Conservation (phyloP, 2,113 vertebrate species). For the Collichthys lucidus region DNA sequence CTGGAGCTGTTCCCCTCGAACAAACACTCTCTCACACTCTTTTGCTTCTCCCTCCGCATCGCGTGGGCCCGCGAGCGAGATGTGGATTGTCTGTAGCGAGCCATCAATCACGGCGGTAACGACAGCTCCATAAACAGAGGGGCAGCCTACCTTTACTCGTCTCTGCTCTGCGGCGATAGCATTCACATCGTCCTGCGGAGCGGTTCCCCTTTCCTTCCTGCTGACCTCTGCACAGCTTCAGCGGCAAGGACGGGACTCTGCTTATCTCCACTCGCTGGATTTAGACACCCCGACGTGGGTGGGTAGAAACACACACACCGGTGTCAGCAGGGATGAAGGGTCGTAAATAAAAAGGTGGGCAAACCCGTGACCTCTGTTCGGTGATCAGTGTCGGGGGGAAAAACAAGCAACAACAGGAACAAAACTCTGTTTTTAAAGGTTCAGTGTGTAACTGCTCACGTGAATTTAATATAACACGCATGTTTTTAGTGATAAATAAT, state of each 20-base stretch:
- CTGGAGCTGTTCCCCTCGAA: background rate
- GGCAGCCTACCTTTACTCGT: constrained; percentile 36
- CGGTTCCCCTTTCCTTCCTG: constrained; percentile 75
- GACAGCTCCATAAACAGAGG: constrained; percentile 70
- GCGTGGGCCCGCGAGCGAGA: constrained; percentile 33
- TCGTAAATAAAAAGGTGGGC: constrained; percentile 41
- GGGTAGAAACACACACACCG: constrained; percentile 33
- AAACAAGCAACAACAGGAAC: constrained; percentile 8
- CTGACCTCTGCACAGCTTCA: constrained; percentile 60
- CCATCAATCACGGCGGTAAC: constrained; percentile 68
- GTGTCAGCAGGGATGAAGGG: constrained; percentile 32
- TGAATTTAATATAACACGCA: too few relatives aligned
- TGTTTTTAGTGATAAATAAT: too few relatives aligned
- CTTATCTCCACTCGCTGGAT: constrained; percentile 66
- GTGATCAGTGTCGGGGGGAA: constrained; percentile 1
- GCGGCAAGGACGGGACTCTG: constrained; percentile 57
- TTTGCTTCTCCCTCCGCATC: background rate
- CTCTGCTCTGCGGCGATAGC: constrained; percentile 73
- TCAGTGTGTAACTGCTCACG: too few relatives aligned
- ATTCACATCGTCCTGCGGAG: constrained; percentile 56
- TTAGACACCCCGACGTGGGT: constrained; percentile 45
- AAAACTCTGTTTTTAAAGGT: background rate
- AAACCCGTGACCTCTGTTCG: constrained; percentile 20
- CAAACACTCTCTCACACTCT: constrained; percentile 4
- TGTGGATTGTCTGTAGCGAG: constrained; percentile 46